phyloP scores from a whole-genome alignment of 1,140 invertebrate species.

The Trichonephila clavipes region DNA sequence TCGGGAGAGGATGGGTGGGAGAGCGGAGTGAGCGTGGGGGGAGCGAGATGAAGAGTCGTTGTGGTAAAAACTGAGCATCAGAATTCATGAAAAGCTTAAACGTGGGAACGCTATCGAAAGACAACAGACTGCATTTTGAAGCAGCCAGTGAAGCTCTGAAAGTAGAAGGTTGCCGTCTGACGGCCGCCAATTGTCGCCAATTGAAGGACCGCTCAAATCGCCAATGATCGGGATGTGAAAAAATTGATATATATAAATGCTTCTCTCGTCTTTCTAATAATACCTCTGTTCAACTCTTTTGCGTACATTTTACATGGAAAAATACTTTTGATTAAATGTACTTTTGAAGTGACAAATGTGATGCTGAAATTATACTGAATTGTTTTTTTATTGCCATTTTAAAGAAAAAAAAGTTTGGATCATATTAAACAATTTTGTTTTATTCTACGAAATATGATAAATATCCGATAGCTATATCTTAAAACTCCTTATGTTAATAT shows the following conservation, averaged over 20 bases:
- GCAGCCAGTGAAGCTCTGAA: conserved; percentile 54
- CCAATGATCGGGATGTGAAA: conserved; percentile 6
- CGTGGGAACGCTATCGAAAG: conserved; percentile 72
- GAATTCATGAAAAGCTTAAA: conserved; percentile 76
- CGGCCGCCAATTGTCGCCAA: conserved; percentile 69
- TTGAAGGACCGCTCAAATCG: neutral
- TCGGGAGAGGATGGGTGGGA: neutral
- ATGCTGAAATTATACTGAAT: no score
- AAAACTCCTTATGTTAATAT: no score
- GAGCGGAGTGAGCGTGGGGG: neutral
- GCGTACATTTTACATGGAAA: no score
- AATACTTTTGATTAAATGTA: no score
- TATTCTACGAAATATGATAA: no score
- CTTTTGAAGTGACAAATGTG: no score
- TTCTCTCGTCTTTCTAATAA: no score
- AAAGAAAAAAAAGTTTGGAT: no score
- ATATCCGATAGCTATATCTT: no score
- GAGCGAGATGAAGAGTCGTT: conserved; percentile 69
- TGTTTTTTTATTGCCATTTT: no score
- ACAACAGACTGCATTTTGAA: conserved; percentile 75
- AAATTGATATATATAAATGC: conserved; percentile 37
- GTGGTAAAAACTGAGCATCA: conserved; percentile 76
- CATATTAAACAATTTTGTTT: no score
- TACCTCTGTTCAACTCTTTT: no score
- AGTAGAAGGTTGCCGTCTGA: conserved; percentile 47